Conservation (phyloP, 2,797 vertebrate genomes). For the Eremophila alpestris region DNA sequence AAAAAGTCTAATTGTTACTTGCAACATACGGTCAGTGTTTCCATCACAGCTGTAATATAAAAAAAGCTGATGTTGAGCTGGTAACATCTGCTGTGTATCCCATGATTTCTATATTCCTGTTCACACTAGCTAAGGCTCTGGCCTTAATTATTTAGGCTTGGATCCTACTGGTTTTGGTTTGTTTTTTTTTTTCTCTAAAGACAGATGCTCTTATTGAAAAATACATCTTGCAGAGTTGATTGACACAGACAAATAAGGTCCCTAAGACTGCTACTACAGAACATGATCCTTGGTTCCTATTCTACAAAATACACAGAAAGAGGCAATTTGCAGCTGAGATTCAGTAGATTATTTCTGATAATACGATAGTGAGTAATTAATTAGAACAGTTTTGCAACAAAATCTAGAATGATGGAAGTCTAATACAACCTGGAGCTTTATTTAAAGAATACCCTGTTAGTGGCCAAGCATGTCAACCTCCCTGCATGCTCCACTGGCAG, state of each 20-base stretch:
- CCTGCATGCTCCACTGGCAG: not conserved
- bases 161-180: not conserved
- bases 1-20: not conserved
- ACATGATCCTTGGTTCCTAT: not conserved
- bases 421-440: not conserved
- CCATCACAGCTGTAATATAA: constrained; percentile 19
- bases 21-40: not conserved
- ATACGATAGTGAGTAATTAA: not conserved
- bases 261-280: not conserved
- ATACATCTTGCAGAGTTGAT: not conserved
- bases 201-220: not conserved
- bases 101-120: constrained; percentile 22
- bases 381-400: not conserved
- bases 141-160: constrained; percentile 34
- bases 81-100: constrained; percentile 22
- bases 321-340: not conserved
- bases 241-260: not conserved
- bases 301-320: not conserved
- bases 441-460: not conserved
- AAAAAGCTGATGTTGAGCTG: constrained; percentile 10
- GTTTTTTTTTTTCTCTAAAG: not conserved
- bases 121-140: constrained; percentile 21
- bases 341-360: not conserved
- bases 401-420: not conserved
- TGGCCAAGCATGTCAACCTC: not conserved